These are phyloP conservation scores for Himalopsyche kuldschensis DNA, from an alignment of 2,888 invertebrate genomes.

Conservation along the genomic window DNA sequence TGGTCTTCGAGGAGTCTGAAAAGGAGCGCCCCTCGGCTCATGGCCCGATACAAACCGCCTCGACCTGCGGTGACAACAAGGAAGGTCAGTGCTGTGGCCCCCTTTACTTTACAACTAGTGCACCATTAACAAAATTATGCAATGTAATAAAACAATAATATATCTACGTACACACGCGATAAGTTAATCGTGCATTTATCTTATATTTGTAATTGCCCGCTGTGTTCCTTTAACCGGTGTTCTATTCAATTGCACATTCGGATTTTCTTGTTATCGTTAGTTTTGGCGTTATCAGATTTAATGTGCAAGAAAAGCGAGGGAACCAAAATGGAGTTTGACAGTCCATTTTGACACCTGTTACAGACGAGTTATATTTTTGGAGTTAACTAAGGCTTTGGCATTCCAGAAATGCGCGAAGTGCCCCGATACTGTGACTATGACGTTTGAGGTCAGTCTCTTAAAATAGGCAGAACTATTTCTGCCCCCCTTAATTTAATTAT, in stretches of 20 bases:
- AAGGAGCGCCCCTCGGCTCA: constrained; percentile 12
- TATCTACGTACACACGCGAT: neutral
- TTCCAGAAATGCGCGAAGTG: constrained; percentile 7
- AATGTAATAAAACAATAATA: constrained; percentile 7
- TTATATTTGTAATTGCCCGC: neutral
- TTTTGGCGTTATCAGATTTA: neutral
- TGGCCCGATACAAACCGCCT: constrained; percentile 4
- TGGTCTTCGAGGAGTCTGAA: constrained; percentile 63
- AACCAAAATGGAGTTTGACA: constrained; percentile 1
- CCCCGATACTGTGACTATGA: neutral
- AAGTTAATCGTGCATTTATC: neutral
- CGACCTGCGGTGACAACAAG: constrained; percentile 9
- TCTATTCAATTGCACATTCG: neutral
- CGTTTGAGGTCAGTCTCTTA: neutral
- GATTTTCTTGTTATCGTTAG: neutral
- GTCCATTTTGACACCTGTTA: constrained; percentile 11
- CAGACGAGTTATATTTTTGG: constrained; percentile 14
- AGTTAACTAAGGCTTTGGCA: neutral
- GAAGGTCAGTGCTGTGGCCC: constrained; percentile 28
- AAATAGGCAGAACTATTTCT: neutral
- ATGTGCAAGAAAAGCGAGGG: neutral
- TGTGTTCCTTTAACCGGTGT: neutral
- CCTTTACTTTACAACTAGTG: constrained; percentile 1
- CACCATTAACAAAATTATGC: constrained; percentile 20
- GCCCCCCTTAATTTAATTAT: neutral